phyloP scores from a whole-genome alignment of 2,888 invertebrate species.

The Agriotes lineatus region DNA sequence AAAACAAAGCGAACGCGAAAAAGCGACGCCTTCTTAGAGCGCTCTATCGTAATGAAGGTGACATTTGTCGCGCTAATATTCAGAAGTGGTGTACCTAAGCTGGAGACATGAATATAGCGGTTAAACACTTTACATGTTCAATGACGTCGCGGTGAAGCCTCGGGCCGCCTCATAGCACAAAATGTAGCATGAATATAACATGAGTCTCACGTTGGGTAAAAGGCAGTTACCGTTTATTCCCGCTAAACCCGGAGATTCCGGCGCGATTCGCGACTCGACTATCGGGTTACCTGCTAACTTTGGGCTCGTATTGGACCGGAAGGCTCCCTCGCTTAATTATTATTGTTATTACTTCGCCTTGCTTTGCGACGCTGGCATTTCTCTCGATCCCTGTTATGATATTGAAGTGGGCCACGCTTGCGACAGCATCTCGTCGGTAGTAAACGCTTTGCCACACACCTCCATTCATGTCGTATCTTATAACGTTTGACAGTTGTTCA shows the following conservation, averaged over 20 bases:
- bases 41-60: conserved; percentile 28
- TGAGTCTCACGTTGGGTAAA: conserved; percentile 48
- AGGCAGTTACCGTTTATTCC: conserved; percentile 50
- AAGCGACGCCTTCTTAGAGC: neutral
- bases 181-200: conserved; percentile 52
- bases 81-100: conserved; percentile 40
- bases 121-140: conserved; percentile 49
- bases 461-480: no score
- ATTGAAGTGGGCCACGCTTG: conserved; percentile 1
- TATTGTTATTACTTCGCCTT: conserved; percentile 24
- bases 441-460: no score
- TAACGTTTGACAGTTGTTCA: no score
- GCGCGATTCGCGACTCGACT: conserved; percentile 33
- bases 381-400: conserved; percentile 3
- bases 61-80: conserved; percentile 42
- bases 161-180: conserved; percentile 43
- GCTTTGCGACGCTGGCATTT: conserved; percentile 2
- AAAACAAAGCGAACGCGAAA: conserved; percentile 10
- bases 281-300: conserved; percentile 25
- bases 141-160: conserved; percentile 47
- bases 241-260: conserved; percentile 42
- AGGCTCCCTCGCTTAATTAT: conserved; percentile 17
- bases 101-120: conserved; percentile 45
- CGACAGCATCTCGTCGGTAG: no score
- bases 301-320: conserved; percentile 17